Base-by-base conservation (phyloP, 2,113 vertebrate genomes). In the Arothron firmamentum region DNA sequence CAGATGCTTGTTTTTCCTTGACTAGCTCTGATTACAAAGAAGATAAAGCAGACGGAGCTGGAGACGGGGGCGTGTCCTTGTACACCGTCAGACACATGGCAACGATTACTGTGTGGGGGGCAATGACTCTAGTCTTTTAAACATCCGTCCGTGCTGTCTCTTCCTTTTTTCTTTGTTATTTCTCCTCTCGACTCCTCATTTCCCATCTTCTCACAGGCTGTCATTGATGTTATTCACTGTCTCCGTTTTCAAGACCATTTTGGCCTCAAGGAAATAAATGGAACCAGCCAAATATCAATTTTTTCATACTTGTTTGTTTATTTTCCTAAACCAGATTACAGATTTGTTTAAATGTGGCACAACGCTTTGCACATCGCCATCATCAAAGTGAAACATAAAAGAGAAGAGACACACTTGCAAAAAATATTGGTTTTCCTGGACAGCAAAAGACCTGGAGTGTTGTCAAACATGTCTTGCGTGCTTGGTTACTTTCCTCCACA, bases 21-120 rank as follows among this genome's bases (percentile, higher is more conserved):
- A 66, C 63, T 80, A 72, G 47, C 59, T 79, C 61, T 87, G 83
- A 83, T 87, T 86, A 89, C 82, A 88, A 81, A 79, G 81, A 21
- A 78, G 78, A 80, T 72, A 56, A 38, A 63, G 66, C 59, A 64
- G 61, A 75, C 25, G 72, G 56, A 77, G 65, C 48, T 47, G 67
- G 69, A 79, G 72, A 48, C 78, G 57, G 72, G 82, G 81, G 83
- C 59, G 81, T 65, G 54, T 52, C 19, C 74, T 78, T 77, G 17
- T 20, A 56, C 52, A 55, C 56, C 55, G 34, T 38, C 9, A 10
- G 51, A 78, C 81, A 69, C 71, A 84, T 81, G 79, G 80, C 64
- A 81, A 74, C 79, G 81, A 81, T 87, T 88, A 82, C 70, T 68
- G 62, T 54, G 55, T 69, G 75, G 74, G 70, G 34, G 77, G 69